Evolutionary conservation across 2,888 invertebrate species (phyloP), one percentile per base, ranked within the genome.

Genomic region (Parnassius glacialis): DNA sequence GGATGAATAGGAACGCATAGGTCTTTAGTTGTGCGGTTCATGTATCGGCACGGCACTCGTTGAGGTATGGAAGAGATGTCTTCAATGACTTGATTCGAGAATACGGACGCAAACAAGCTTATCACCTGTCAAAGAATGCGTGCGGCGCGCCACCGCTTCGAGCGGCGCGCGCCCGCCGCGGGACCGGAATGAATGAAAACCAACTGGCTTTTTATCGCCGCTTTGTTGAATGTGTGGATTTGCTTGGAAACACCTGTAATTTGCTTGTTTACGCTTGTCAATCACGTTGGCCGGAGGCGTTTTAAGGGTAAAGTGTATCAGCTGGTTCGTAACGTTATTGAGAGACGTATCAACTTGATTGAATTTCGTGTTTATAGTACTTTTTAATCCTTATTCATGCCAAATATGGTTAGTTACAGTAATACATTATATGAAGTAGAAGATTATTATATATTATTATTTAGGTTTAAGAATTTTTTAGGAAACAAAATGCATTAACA

Each of bases 181-280:
- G 63, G 59, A 62, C 65, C 65, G 68, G 68, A 70, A 75, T 78
- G 76, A 78, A 76, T 76, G 75, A 70, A 70, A 70, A 64, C 74
- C 76, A 73, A 76, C 78, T 76, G 80, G 81, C 83, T 85, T 87
- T 88, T 88, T 88, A 86, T 87, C 82, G 80, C 78, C 78, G 79
- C 84, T 80, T 79, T 76, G 81, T 79, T 79, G 81, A 80, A 82
- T 69, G 68, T 68, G 72, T 68, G 75, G 80, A 74, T 79, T 83
- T 79, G 81, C 79, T 74, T 77, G 73, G 81, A 74, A 80, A 82
- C 83, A 85, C 84, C 83, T 83, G 84, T 84, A 87, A 87, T 87
- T 88, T 86, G 77, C 80, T 79, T 81, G 60, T 62, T 62, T 62
- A 59, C 47, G 59, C 51, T 52, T 62, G 62, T 59, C 59, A 59